A percentile compares a stretch with the other conserved stretches of the same genome.
Evolutionary conservation across 2,797 vertebrate species (phyloP).

Genomic region (Chloroceryle inda): DNA sequence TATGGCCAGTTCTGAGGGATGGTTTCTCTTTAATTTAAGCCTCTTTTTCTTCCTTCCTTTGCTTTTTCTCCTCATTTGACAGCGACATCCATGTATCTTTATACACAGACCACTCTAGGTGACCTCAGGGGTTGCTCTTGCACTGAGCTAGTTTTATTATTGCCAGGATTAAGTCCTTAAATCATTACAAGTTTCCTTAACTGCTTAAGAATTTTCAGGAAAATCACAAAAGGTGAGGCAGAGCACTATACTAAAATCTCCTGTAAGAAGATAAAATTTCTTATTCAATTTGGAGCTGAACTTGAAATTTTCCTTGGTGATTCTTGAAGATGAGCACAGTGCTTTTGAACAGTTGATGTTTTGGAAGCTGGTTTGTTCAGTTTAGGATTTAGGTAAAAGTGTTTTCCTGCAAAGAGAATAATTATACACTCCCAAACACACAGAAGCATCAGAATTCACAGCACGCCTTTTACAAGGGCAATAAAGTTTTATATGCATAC

Average conservation of each 20-base stretch:
- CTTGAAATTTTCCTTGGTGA: not conserved
- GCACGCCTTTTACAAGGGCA: constrained; percentile 84
- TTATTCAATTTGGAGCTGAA: not conserved
- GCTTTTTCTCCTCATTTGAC: not conserved
- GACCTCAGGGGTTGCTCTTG: not conserved
- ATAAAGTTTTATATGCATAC: constrained; percentile 88
- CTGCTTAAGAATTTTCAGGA: not conserved
- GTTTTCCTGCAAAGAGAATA: constrained; percentile 64
- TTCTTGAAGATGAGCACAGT: not conserved
- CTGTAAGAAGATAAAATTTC: not conserved
- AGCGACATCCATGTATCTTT: not conserved
- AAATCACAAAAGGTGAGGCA: not conserved
- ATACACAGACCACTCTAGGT: not conserved
- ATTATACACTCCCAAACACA: constrained; percentile 75
- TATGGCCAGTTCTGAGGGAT: too few relatives aligned
- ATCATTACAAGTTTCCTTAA: not conserved
- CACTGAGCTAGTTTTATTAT: not conserved
- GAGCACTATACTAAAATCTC: not conserved
- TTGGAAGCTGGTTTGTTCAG: constrained; percentile 45
- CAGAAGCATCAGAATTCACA: constrained; percentile 87
- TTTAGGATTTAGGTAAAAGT: constrained; percentile 68
- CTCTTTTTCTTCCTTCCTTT: not conserved
- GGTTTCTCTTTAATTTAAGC: not conserved
- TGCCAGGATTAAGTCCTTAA: not conserved
- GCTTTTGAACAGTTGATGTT: not conserved